Percentiles rank a stretch among this genome's conserved stretches.
Conservation (phyloP, 1,140 invertebrate genomes). For the Heliconius himera region DNA sequence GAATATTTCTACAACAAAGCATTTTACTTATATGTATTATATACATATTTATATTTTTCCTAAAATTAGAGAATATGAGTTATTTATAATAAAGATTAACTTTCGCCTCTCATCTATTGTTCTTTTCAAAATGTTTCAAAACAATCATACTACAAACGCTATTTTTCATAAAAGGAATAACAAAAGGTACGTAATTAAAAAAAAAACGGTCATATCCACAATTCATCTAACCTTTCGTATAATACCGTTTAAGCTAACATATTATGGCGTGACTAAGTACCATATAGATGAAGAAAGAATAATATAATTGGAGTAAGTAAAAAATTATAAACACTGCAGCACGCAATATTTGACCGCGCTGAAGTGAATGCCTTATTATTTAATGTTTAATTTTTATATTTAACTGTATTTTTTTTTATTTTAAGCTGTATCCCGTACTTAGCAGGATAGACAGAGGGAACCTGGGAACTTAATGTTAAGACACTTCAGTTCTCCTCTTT, state of each 20-base stretch:
- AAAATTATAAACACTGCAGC: conserved; percentile 28
- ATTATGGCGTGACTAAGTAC: conserved; percentile 27
- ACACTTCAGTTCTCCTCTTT: too few relatives aligned
- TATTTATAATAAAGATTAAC: too few relatives aligned
- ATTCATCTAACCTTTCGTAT: not conserved
- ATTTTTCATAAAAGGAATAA: not conserved
- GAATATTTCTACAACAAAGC: too few relatives aligned
- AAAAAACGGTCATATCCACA: not conserved
- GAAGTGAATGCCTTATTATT: conserved; percentile 14
- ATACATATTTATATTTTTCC: too few relatives aligned
- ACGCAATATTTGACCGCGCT: conserved; percentile 19
- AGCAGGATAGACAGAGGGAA: too few relatives aligned
- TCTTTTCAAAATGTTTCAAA: not conserved
- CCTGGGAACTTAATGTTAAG: too few relatives aligned
- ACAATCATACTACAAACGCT: not conserved
- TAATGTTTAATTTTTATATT: not conserved
- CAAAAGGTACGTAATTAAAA: not conserved
- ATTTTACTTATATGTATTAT: too few relatives aligned
- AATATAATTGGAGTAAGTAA: conserved; percentile 21
- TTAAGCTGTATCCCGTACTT: too few relatives aligned
- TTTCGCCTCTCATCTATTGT: too few relatives aligned
- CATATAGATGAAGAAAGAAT: conserved; percentile 26
- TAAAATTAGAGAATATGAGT: too few relatives aligned
- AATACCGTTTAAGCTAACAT: conserved; percentile 9
- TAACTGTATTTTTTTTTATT: too few relatives aligned